Base-by-base conservation (phyloP, 1,140 invertebrate genomes). In the Riptortus pedestris region DNA sequence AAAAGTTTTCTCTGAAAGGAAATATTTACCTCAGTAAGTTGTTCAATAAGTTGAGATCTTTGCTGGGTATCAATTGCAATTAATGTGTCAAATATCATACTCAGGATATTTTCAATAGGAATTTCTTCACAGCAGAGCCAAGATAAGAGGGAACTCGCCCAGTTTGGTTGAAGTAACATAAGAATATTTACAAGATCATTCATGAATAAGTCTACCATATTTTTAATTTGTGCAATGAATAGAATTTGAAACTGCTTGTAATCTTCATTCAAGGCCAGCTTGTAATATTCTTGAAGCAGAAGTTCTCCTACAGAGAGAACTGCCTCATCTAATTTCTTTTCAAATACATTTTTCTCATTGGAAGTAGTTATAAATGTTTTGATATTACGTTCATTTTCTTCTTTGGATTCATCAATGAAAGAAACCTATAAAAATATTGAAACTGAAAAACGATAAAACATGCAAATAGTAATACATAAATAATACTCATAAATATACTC, bases 11-110 rank as follows among this genome's bases (percentile, higher is more conserved):
- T n/a, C n/a, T n/a, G n/a, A n/a, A n/a, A n/a, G n/a, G n/a, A n/a
- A n/a, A n/a, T n/a, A n/a, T 38, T 38, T 74, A 81, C 79, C 74
- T 78, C 69, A 47, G 74, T 70, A 14, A 83, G 72, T 1, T 76
- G 76, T 43, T 76, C 70, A 58, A 85, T 73, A 45, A 84, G 73
- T 24, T 55, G 18, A 2, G 4, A 22, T 24, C n/a, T 4, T 16
- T 55, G 20, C 3, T 5, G 20, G 12, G 24, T 2, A 22, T 55
- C 20, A 55, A 55, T 14, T 5, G 16, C 22, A 9, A 24, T 24
- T 24, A 55, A 55, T 11, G 18, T 55, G 16, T 24, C 20, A 55
- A 55, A 55, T 63, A 81, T 76, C 18, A 86, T 75, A 68, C 81
- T 77, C 7, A 85, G 71, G 2, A 81, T 67, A 61, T 71, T 67